These are phyloP conservation scores for Calidris pugnax DNA, from an alignment of 2,113 vertebrate species.

Conservation along the genomic window DNA sequence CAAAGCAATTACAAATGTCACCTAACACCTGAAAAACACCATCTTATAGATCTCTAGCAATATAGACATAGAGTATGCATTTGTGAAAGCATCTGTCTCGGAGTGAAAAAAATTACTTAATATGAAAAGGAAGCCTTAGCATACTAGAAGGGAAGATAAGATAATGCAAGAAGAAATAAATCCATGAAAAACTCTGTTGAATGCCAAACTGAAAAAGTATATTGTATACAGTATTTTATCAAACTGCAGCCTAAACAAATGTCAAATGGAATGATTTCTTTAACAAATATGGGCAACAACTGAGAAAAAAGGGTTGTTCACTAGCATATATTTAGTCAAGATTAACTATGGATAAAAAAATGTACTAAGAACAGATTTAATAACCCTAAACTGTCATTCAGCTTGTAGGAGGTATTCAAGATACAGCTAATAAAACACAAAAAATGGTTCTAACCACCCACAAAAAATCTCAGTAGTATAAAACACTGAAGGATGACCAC, in stretches of 20 bases:
- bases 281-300: constrained; percentile 84
- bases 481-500: constrained; percentile 67
- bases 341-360: constrained; percentile 77
- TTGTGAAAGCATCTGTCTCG: constrained; percentile 55
- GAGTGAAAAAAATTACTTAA: constrained; percentile 66
- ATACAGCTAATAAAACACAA: constrained; percentile 79
- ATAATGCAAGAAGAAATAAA: constrained; percentile 76
- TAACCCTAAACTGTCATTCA: constrained; percentile 80
- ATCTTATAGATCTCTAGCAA: constrained; percentile 2
- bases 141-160: constrained; percentile 74
- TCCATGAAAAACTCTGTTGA: constrained; percentile 68
- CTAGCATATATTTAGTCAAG: constrained; percentile 75
- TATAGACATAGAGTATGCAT: background rate
- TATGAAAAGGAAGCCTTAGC: constrained; percentile 76
- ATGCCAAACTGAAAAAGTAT: constrained; percentile 72
- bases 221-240: constrained; percentile 78
- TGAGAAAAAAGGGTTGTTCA: constrained; percentile 62
- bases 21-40: background rate
- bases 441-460: constrained; percentile 70
- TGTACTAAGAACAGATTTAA: constrained; percentile 73
- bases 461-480: constrained; percentile 56
- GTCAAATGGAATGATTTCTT: constrained; percentile 78
- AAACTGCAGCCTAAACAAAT: constrained; percentile 81
- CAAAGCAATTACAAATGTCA: background rate
- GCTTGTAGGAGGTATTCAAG: constrained; percentile 77